Conservation (phyloP, 2,113 vertebrate species). For the Zootoca vivipara region DNA sequence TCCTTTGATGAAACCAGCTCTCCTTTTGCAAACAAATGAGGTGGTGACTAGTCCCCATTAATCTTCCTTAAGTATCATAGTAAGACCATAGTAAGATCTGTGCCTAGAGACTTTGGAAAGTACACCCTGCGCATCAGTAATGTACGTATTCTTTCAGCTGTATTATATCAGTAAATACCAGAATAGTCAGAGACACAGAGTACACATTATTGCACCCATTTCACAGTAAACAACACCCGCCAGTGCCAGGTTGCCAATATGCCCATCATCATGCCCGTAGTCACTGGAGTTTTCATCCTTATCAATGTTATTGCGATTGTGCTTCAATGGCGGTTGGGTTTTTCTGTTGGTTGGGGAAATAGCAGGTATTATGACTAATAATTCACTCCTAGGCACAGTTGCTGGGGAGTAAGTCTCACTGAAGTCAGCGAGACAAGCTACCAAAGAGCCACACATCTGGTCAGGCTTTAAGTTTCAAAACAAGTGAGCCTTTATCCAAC, state of each 20-base stretch:
- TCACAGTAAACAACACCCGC: not conserved
- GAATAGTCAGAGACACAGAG: not conserved
- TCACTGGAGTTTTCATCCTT: not conserved
- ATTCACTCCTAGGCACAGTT: slow-evolving; percentile 37
- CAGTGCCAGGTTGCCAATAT: not conserved
- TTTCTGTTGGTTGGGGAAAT: slow-evolving; percentile 59
- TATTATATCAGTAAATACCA: slow-evolving; percentile 6
- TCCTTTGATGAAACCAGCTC: slow-evolving; percentile 66
- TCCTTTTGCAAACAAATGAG: slow-evolving; percentile 71
- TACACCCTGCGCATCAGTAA: slow-evolving; percentile 44
- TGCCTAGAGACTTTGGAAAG: slow-evolving; percentile 43
- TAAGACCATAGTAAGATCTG: slow-evolving; percentile 46
- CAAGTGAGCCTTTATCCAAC: slow-evolving; percentile 66
- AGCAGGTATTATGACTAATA: slow-evolving; percentile 46
- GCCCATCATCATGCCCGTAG: not conserved
- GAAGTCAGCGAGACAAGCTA: not conserved
- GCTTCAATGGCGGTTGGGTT: slow-evolving; percentile 58
- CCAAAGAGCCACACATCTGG: too few relatives aligned
- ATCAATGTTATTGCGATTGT: slow-evolving; percentile 8
- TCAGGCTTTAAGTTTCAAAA: not conserved
- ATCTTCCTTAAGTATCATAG: slow-evolving; percentile 59
- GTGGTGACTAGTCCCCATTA: slow-evolving; percentile 67
- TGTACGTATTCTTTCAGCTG: slow-evolving; percentile 32
- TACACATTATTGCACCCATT: not conserved
- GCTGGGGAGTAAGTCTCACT: not conserved